These are phyloP conservation scores for Python bivittatus DNA, from an alignment of 2,113 vertebrate species.

Conservation along the genomic window DNA sequence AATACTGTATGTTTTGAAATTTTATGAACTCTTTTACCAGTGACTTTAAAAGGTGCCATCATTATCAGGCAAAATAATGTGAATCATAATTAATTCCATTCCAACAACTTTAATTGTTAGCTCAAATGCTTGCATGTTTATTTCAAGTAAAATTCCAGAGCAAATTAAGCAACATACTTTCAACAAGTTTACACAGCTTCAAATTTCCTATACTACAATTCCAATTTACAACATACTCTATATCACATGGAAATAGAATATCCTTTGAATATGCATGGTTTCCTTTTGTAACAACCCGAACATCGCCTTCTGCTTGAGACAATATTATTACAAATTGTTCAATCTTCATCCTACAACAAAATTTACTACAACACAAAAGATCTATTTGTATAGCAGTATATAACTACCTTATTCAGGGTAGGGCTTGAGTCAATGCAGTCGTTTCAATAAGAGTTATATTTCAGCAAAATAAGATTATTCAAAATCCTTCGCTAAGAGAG, in stretches of 20 bases:
- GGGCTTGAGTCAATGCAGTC: not conserved
- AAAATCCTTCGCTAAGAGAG: not conserved
- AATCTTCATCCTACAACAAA: conserved; percentile 18
- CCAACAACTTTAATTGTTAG: conserved; percentile 58
- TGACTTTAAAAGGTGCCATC: not conserved
- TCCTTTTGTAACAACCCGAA: conserved; percentile 47
- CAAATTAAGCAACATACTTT: conserved; percentile 36
- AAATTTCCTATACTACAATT: conserved; percentile 45
- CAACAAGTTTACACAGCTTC: conserved; percentile 35
- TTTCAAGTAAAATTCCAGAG: conserved; percentile 53
- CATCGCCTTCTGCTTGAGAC: conserved; percentile 32
- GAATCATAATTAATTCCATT: conserved; percentile 22
- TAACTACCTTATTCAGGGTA: not conserved
- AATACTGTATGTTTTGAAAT: not conserved
- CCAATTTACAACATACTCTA: conserved; percentile 33
- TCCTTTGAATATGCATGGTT: conserved; percentile 27
- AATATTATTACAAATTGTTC: not conserved
- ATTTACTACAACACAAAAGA: not conserved
- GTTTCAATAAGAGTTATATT: not conserved
- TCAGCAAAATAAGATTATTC: not conserved
- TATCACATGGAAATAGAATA: conserved; percentile 32
- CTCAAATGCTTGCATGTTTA: conserved; percentile 54
- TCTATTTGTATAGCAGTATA: not conserved
- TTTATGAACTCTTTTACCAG: not conserved
- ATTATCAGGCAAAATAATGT: not conserved